These are phyloP conservation scores for Cottoperca gobio DNA, from an alignment of 2,797 vertebrate genomes.

Conservation along the genomic window DNA sequence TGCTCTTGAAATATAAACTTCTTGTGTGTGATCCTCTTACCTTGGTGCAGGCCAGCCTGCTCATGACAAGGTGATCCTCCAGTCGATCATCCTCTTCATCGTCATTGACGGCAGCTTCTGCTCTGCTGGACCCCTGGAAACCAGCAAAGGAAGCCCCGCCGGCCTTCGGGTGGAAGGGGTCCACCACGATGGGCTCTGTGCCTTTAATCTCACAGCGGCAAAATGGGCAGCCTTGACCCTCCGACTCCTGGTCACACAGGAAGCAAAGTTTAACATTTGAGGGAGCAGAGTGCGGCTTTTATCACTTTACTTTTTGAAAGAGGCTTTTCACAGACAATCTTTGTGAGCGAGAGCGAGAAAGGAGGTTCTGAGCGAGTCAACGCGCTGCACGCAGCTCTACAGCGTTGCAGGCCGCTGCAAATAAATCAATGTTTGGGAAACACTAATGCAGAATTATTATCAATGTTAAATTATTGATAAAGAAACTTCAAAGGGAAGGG, in stretches of 20 bases:
- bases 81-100: slow-evolving; percentile 95
- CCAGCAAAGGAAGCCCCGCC: slow-evolving; percentile 85
- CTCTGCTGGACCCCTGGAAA: slow-evolving; percentile 87
- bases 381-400: too few relatives aligned
- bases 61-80: slow-evolving; percentile 97
- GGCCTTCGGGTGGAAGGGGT: slow-evolving; percentile 94
- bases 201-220: slow-evolving; percentile 99
- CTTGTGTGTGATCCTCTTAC: slow-evolving; percentile 78
- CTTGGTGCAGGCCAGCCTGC: slow-evolving; percentile 92
- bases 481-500: background rate
- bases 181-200: slow-evolving; percentile 97
- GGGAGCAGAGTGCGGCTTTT: background rate
- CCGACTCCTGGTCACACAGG: slow-evolving; percentile 88
- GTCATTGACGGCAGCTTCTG: slow-evolving; percentile 86
- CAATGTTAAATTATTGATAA: background rate
- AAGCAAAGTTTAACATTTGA: background rate
- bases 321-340: too few relatives aligned
- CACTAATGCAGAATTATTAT: too few relatives aligned
- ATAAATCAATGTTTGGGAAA: too few relatives aligned
- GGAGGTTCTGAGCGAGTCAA: too few relatives aligned
- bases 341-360: too few relatives aligned
- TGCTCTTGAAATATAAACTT: background rate
- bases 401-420: too few relatives aligned
- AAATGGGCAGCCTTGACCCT: slow-evolving; percentile 97
- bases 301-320: background rate